Conservation (phyloP, 2,888 invertebrate species). For the Flexamia atlantica region DNA sequence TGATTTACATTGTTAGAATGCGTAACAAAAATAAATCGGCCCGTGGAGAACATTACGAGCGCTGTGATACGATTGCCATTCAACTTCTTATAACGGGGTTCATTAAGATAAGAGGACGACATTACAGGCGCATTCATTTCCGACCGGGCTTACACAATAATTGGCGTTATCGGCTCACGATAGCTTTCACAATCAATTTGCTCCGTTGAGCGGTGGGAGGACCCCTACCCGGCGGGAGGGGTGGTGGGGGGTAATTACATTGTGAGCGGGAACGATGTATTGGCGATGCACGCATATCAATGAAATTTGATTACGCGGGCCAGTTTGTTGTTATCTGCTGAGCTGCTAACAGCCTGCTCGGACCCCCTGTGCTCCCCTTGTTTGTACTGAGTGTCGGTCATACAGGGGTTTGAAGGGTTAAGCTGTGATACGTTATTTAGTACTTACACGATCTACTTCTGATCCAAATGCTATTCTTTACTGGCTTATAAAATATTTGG, state of each 20-base stretch:
- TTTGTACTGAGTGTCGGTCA: background rate
- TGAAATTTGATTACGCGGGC: constrained; percentile 50
- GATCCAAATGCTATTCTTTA: too few species aligned
- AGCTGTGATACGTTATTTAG: too few species aligned
- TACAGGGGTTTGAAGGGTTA: background rate
- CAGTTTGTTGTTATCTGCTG: constrained; percentile 29
- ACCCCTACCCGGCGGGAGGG: background rate
- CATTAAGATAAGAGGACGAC: constrained; percentile 46
- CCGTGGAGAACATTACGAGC: background rate
- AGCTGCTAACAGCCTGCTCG: constrained; percentile 3
- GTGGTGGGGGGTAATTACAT: constrained; percentile 14
- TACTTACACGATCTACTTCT: too few species aligned
- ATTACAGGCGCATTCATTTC: constrained; percentile 53
- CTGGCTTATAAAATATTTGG: too few species aligned
- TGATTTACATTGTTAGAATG: constrained; percentile 26
- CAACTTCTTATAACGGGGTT: constrained; percentile 44
- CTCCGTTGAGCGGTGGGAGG: constrained; percentile 30
- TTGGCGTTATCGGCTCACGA: constrained; percentile 37
- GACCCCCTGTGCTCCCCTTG: background rate
- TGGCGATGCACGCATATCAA: constrained; percentile 44
- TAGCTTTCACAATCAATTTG: constrained; percentile 57
- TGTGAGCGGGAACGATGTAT: constrained; percentile 1
- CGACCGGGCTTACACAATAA: constrained; percentile 51
- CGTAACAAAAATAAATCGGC: constrained; percentile 9
- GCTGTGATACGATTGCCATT: constrained; percentile 19